Percentiles rank a stretch among this genome's conserved stretches.
Conservation (phyloP, 2,797 vertebrate species). For the Syngnathus rostellatus region DNA sequence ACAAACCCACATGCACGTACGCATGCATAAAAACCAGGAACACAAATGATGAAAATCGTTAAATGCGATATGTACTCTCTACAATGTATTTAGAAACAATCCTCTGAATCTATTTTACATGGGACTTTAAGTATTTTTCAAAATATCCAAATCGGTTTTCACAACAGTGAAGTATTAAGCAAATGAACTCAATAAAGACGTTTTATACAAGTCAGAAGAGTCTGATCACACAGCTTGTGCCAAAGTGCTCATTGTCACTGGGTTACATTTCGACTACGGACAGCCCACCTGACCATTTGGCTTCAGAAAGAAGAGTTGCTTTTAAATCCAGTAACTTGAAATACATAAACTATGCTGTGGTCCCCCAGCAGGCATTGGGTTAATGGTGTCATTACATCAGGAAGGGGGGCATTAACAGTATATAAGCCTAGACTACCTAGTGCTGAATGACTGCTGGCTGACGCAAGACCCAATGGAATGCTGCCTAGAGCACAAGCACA, state of each 20-base stretch:
- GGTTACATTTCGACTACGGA: conserved; percentile 17
- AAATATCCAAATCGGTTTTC: neutral
- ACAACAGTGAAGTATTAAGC: neutral
- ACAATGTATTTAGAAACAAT: too few species aligned
- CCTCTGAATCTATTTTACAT: neutral
- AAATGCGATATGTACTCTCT: too few species aligned
- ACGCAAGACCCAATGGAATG: conserved; percentile 69
- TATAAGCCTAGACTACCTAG: conserved; percentile 60
- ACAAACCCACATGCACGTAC: too few species aligned
- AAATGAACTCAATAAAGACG: neutral
- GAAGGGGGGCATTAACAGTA: conserved; percentile 60
- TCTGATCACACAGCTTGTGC: neutral
- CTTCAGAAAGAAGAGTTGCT: conserved; percentile 16
- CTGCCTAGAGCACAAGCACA: conserved; percentile 51
- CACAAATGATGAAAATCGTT: too few species aligned
- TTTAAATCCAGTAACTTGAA: conserved; percentile 30
- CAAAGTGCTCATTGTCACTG: conserved; percentile 4
- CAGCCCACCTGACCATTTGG: conserved; percentile 19
- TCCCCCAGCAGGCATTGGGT: conserved; percentile 44
- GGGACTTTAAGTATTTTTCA: neutral
- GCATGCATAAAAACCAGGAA: too few species aligned
- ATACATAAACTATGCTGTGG: conserved; percentile 40
- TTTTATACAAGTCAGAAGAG: conserved; percentile 2
- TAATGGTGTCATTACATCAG: conserved; percentile 62
- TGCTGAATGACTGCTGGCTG: conserved; percentile 65